Evolutionary conservation across 2,888 invertebrate species (phyloP), one percentile per base, ranked within the genome.

Genomic region (Brachyptera risi): DNA sequence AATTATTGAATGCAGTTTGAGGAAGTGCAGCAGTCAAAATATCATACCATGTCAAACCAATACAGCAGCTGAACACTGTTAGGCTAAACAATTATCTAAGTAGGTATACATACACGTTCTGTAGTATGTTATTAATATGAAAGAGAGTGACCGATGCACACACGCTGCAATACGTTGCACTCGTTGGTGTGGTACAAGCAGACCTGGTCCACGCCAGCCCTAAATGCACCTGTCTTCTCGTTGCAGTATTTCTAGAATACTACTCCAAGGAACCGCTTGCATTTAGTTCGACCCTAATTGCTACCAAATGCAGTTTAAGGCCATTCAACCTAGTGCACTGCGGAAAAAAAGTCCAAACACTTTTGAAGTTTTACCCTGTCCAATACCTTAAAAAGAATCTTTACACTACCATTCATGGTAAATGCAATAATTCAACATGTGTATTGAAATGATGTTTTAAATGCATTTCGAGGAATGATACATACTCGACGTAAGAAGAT

Each of bases 281-380:
- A 51, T 51, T 51, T 51, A 51, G 50, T 51, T 17, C 50, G 50
- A 51, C 50, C 50, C 50, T 51, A 51, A 51, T 51, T 51, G 50
- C 50, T 51, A 13, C 27, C 50, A 26, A 51, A 51, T 51, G 50
- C 50, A 51, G 50, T 51, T 51, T 51, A 23, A 51, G 50, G 50
- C 27, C 50, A 26, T 51, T 51, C 50, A 51, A 51, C 50, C 31
- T 51, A 15, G n/a, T n/a, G n/a, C 50, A 13, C 50, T 27, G 31
- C 17, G 27, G 27, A 31, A 31, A 51, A 51, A 51, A 51, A 51
- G 50, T 51, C 26, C 24, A 51, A 51, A 27, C 50, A 51, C 27
- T 49, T 42, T 42, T 49, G 49, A 23, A 49, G 49, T 49, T 49
- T 49, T 23, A 23, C 24, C 24, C 50, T 17, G 50, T 51, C 50